Percentiles rank a stretch among this genome's conserved stretches.
phyloP scores from a whole-genome alignment of 2,797 vertebrate genomes.

The Galago senegalensis region DNA sequence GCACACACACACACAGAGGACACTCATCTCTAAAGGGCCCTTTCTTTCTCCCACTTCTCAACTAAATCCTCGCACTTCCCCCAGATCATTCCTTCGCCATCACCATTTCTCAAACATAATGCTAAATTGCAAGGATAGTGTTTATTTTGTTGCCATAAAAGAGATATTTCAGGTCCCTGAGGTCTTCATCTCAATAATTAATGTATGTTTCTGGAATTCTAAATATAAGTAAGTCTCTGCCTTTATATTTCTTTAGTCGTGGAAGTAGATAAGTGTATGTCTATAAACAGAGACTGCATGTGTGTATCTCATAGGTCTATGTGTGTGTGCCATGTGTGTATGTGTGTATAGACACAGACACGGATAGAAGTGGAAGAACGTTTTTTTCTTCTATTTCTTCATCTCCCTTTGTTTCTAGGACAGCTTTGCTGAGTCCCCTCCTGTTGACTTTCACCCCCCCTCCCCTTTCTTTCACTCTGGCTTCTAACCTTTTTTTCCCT shows the following conservation, averaged over 20 bases:
- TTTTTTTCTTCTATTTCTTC: neutral
- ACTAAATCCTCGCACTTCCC: neutral
- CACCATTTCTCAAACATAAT: neutral
- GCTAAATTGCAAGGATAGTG: neutral
- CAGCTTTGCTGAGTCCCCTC: neutral
- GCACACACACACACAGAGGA: neutral
- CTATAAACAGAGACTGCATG: neutral
- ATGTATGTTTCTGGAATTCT: constrained; percentile 17
- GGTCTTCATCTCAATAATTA: constrained; percentile 39
- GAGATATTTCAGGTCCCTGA: neutral
- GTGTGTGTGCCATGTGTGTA: neutral
- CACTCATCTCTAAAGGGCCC: neutral
- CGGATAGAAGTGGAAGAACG: neutral
- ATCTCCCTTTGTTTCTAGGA: neutral
- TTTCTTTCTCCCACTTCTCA: constrained; percentile 21
- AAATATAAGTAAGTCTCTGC: constrained; percentile 39
- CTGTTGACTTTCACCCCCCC: neutral
- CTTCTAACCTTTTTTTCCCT: neutral
- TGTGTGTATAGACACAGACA: neutral
- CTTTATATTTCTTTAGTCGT: constrained; percentile 16
- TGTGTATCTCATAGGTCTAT: neutral
- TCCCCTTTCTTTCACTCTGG: neutral
- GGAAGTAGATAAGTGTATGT: neutral
- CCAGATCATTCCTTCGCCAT: neutral
- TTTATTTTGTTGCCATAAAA: constrained; percentile 42